These are phyloP conservation scores for Aspidoscelis tigris DNA, from an alignment of 2,113 vertebrate species.

Conservation along the genomic window DNA sequence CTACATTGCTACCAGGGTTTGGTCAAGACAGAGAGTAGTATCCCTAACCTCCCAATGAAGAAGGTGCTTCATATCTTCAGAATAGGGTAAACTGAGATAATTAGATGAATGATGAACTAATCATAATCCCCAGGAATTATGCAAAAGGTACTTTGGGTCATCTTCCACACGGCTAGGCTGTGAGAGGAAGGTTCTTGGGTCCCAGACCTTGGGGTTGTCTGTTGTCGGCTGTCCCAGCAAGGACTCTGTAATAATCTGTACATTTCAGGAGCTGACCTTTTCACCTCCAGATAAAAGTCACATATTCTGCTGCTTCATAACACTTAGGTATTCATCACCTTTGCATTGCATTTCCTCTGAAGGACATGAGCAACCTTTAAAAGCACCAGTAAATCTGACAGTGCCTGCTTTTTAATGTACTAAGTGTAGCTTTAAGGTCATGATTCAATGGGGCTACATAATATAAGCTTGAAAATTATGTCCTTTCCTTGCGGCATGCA, in stretches of 20 bases:
- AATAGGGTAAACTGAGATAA: no score
- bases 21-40: no score
- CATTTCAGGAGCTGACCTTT: constrained; percentile 4
- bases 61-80: no score
- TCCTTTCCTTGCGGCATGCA: constrained; percentile 34
- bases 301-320: background rate
- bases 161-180: no score
- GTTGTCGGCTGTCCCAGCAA: background rate
- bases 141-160: no score
- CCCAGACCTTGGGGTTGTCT: no score
- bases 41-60: no score
- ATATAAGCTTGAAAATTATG: constrained; percentile 27
- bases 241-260: background rate
- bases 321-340: background rate
- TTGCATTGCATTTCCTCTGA: constrained; percentile 21
- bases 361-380: constrained; percentile 36
- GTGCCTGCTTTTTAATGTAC: constrained; percentile 48
- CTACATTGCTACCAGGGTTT: no score
- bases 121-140: no score
- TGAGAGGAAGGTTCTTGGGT: background rate
- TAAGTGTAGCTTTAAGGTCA: constrained; percentile 48
- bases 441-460: constrained; percentile 20
- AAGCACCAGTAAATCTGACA: constrained; percentile 39
- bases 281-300: constrained; percentile 10
- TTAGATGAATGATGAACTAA: no score